phyloP scores from a whole-genome alignment of 2,888 invertebrate genomes.

The Nephrocerus scutellatus region DNA sequence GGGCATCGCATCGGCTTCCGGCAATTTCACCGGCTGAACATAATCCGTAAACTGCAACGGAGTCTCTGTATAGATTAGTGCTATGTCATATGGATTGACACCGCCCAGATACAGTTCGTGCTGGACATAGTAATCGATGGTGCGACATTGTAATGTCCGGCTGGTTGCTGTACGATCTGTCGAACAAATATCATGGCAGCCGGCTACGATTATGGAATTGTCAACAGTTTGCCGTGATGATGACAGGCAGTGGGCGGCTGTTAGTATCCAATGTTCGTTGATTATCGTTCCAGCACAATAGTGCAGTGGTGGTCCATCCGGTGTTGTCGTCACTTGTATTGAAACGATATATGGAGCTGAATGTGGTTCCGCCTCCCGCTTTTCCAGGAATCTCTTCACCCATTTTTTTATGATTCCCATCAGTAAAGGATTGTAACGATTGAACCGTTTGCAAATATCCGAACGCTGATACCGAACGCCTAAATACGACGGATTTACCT shows the following conservation, averaged over 20 bases:
- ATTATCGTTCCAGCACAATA: constrained; percentile 44
- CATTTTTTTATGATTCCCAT: too few species aligned
- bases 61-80: constrained; percentile 38
- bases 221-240: constrained; percentile 34
- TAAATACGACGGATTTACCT: too few species aligned
- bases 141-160: constrained; percentile 37
- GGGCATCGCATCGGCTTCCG: constrained; percentile 31
- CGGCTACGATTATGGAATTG: constrained; percentile 39
- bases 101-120: constrained; percentile 43
- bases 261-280: constrained; percentile 44
- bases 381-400: constrained; percentile 37
- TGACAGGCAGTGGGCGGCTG: constrained; percentile 42
- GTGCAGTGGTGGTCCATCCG: constrained; percentile 34
- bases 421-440: too few species aligned
- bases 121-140: constrained; percentile 37
- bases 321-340: constrained; percentile 35
- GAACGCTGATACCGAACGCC: too few species aligned
- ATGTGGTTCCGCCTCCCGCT: constrained; percentile 39
- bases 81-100: constrained; percentile 43
- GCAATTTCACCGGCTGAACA: constrained; percentile 38
- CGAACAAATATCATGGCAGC: constrained; percentile 39
- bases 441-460: too few species aligned
- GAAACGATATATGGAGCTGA: constrained; percentile 43
- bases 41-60: constrained; percentile 35
- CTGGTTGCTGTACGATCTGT: constrained; percentile 20